phyloP scores from a whole-genome alignment of 2,113 vertebrate species.

The Leuciscus idus region DNA sequence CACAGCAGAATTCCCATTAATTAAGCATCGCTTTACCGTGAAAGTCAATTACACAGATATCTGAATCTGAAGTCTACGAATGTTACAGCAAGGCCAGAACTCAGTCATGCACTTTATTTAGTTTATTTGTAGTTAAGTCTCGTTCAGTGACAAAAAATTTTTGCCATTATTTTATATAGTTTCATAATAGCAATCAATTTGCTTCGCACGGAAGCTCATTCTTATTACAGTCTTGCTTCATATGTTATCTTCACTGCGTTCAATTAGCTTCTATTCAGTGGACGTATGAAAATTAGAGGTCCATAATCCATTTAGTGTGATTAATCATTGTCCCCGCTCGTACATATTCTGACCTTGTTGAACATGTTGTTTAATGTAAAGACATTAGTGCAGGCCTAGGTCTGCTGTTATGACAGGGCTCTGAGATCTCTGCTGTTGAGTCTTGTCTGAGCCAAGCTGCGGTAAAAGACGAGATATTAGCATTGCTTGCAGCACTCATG shows the following conservation, averaged over 20 bases:
- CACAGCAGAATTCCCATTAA: constrained; percentile 76
- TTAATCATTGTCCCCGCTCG: constrained; percentile 64
- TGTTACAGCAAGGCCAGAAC: constrained; percentile 25
- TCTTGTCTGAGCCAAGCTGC: constrained; percentile 69
- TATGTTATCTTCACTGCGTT: constrained; percentile 65
- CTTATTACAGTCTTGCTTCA: constrained; percentile 62
- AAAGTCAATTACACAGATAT: constrained; percentile 69
- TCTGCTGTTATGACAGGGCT: constrained; percentile 57
- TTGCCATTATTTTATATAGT: constrained; percentile 47
- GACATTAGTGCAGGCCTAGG: constrained; percentile 57
- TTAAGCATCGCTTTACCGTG: constrained; percentile 77
- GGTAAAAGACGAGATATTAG: constrained; percentile 69
- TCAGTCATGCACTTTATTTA: not conserved
- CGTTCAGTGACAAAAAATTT: not conserved
- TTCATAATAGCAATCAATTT: constrained; percentile 43
- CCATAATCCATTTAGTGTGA: constrained; percentile 66
- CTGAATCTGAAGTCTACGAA: constrained; percentile 51
- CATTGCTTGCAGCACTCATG: constrained; percentile 62
- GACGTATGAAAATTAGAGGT: constrained; percentile 60
- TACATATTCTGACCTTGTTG: constrained; percentile 64
- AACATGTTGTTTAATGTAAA: constrained; percentile 60
- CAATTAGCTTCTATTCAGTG: constrained; percentile 67
- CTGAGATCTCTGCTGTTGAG: constrained; percentile 64
- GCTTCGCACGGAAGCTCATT: constrained; percentile 59
- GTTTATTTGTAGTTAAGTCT: not conserved